These are phyloP conservation scores for Liparis tanakae DNA, from an alignment of 2,797 vertebrate species.

Conservation along the genomic window DNA sequence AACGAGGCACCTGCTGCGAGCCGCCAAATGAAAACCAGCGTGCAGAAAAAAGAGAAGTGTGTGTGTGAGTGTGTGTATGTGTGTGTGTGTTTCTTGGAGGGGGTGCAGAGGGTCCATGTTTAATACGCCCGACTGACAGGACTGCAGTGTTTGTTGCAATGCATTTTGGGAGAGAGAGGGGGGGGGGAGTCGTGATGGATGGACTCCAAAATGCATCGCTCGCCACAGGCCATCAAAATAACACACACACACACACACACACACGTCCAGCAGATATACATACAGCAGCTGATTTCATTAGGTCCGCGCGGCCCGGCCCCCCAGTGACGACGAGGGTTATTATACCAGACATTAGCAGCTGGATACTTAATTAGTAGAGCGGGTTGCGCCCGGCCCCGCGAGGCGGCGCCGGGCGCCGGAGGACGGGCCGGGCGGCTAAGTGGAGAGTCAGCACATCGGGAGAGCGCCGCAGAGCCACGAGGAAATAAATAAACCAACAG, in stretches of 20 bases:
- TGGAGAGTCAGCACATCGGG: slow-evolving; percentile 41
- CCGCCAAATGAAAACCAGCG: slow-evolving; percentile 69
- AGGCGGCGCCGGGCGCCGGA: slow-evolving; percentile 17
- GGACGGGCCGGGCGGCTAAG: slow-evolving; percentile 12
- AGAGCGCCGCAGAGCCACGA: not conserved
- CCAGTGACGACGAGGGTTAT: slow-evolving; percentile 39
- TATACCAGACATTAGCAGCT: slow-evolving; percentile 44
- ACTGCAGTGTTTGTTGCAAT: not conserved
- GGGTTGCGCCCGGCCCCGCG: slow-evolving; percentile 28
- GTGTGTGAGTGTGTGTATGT: not conserved
- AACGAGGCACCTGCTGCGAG: slow-evolving; percentile 68
- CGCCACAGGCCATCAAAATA: not conserved
- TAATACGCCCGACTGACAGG: not conserved
- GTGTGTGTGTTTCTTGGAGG: not conserved
- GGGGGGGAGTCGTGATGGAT: not conserved
- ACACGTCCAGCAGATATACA: not conserved
- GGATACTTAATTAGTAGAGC: slow-evolving; percentile 48
- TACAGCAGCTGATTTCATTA: slow-evolving; percentile 32
- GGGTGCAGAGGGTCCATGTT: not conserved
- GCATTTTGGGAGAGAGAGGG: not conserved
- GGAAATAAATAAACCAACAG: not conserved
- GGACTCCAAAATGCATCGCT: slow-evolving; percentile 6
- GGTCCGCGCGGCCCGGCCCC: slow-evolving; percentile 5
- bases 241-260: not conserved
- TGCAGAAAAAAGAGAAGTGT: slow-evolving; percentile 10